These are phyloP conservation scores for Phortica okadai DNA, from an alignment of 2,888 invertebrate genomes.

Conservation along the genomic window DNA sequence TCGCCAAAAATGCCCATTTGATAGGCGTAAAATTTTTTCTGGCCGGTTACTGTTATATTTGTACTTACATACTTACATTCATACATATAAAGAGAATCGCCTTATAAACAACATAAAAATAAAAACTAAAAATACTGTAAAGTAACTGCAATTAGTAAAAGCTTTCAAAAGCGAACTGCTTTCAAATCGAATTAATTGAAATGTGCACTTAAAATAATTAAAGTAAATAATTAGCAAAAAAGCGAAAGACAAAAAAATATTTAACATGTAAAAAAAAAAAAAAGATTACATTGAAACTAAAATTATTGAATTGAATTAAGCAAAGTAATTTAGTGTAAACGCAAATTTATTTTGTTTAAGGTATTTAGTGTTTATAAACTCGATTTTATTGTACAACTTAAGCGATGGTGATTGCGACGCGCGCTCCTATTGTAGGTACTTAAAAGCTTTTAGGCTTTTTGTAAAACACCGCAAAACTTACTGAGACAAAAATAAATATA, in stretches of 20 bases:
- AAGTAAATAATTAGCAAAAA: too few relatives aligned
- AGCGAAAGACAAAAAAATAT: neutral
- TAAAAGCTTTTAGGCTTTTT: constrained; percentile 57
- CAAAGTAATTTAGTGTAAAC: neutral
- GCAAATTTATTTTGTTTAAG: too few relatives aligned
- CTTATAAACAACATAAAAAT: neutral
- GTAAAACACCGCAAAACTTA: constrained; percentile 45
- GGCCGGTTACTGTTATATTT: too few relatives aligned
- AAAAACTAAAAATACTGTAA: constrained; percentile 42
- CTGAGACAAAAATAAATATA: constrained; percentile 44
- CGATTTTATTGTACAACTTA: neutral
- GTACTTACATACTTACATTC: constrained; percentile 29
- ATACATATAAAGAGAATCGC: constrained; percentile 8
- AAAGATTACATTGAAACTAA: neutral
- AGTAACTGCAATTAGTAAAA: constrained; percentile 31
- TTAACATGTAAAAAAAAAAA: neutral
- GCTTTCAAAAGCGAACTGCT: too few relatives aligned
- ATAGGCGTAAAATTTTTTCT: too few relatives aligned
- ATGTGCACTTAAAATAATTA: constrained; percentile 6
- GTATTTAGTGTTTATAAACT: neutral
- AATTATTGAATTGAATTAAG: neutral
- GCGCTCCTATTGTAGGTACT: constrained; percentile 1
- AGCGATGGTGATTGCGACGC: neutral
- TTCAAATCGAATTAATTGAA: constrained; percentile 24
- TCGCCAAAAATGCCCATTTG: too few relatives aligned